These are phyloP conservation scores for Chloroceryle amazona DNA, from an alignment of 2,797 vertebrate species.

Conservation along the genomic window DNA sequence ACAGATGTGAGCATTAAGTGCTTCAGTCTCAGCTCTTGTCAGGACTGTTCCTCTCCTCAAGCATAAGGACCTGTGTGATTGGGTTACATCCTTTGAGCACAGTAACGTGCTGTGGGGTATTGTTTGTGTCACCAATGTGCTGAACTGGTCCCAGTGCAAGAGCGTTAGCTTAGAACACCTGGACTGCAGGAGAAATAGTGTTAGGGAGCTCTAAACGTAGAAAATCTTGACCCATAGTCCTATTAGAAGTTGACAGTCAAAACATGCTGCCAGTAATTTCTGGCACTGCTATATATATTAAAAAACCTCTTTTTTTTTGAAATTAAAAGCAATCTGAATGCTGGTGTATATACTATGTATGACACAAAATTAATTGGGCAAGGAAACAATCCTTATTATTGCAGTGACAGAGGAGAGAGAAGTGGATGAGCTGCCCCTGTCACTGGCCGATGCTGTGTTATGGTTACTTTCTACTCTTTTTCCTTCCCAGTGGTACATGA, in stretches of 20 bases:
- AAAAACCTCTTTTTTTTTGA: not conserved
- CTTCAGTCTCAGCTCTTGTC: not conserved
- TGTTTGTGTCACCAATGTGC: not conserved
- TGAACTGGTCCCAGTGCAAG: not conserved
- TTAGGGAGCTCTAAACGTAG: not conserved
- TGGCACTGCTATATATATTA: not conserved
- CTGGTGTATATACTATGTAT: not conserved
- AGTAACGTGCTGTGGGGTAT: not conserved
- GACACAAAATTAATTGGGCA: not conserved
- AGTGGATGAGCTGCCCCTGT: not conserved
- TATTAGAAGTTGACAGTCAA: not conserved
- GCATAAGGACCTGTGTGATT: no score
- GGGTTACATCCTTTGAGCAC: not conserved
- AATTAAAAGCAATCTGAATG: not conserved
- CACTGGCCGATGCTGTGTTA: not conserved
- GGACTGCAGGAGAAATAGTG: not conserved
- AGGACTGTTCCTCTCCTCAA: not conserved
- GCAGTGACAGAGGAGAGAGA: not conserved
- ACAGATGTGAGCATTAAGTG: not conserved
- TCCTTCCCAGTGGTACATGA: slow-evolving; percentile 83
- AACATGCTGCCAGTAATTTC: not conserved
- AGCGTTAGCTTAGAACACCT: not conserved
- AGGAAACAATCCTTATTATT: not conserved
- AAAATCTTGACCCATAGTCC: not conserved
- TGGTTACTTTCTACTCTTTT: slow-evolving; percentile 6